A percentile compares a stretch with the other conserved stretches of the same genome.
These are phyloP conservation scores for Pionites leucogaster DNA, from an alignment of 2,113 vertebrate species.

Conservation along the genomic window DNA sequence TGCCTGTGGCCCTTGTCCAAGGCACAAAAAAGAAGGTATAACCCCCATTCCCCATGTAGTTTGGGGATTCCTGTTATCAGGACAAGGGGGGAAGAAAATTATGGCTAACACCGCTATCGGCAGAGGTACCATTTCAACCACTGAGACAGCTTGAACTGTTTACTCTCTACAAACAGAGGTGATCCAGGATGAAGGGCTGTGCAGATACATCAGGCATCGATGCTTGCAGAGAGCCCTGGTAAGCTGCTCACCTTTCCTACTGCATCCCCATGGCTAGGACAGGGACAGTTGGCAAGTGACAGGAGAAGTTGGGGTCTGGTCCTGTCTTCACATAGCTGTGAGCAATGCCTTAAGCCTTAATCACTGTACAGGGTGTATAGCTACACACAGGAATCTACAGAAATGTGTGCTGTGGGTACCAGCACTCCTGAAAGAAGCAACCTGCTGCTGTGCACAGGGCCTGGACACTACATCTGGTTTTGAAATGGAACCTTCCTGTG, in stretches of 20 bases:
- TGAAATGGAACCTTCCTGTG: not conserved
- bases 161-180: not conserved
- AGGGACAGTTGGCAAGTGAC: not conserved
- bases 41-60: accelerated
- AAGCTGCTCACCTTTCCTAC: not conserved
- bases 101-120: too few relatives aligned
- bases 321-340: not conserved
- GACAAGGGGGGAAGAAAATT: not conserved
- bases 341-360: not conserved
- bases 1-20: not conserved
- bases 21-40: not conserved
- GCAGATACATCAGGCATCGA: accelerated
- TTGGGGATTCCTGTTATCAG: not conserved
- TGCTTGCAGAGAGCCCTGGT: not conserved
- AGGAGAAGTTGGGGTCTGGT: accelerated
- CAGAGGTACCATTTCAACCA: not conserved
- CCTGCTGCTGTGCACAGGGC: not conserved
- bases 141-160: not conserved
- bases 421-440: not conserved
- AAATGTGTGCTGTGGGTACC: not conserved
- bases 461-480: not conserved
- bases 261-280: not conserved
- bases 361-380: not conserved
- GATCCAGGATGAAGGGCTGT: not conserved
- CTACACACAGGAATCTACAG: not conserved